These are phyloP conservation scores for Drosophila birchii DNA, from an alignment of 2,888 invertebrate genomes.

Conservation along the genomic window DNA sequence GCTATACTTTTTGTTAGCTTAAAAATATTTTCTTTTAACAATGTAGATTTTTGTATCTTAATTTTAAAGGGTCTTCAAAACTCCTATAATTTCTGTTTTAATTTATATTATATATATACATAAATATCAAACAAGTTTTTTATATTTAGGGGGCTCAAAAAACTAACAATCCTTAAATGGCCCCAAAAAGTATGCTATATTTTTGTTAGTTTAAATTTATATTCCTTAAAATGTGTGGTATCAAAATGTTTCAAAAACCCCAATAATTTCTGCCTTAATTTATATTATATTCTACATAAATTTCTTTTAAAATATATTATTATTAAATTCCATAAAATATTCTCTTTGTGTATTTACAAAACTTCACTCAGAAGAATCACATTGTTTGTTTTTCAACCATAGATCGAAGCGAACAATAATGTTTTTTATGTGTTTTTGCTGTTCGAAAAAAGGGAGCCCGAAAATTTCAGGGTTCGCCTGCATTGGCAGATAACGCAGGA, in stretches of 20 bases:
- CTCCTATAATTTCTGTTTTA: too few relatives aligned
- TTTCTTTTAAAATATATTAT: background rate
- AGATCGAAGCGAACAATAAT: slow-evolving; percentile 23
- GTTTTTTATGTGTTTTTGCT: slow-evolving; percentile 26
- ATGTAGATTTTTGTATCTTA: background rate
- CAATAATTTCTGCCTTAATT: too few relatives aligned
- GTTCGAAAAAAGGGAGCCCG: slow-evolving; percentile 5
- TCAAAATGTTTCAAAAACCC: background rate
- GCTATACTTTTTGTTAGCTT: background rate
- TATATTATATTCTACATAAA: background rate
- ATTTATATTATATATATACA: background rate
- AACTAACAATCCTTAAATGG: too few relatives aligned
- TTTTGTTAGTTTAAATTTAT: too few relatives aligned
- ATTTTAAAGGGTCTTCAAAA: background rate
- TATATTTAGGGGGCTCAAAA: too few relatives aligned
- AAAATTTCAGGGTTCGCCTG: slow-evolving; percentile 42
- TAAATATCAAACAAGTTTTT: too few relatives aligned
- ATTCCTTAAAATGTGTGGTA: too few relatives aligned
- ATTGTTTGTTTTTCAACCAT: slow-evolving; percentile 58
- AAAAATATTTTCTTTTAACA: background rate
- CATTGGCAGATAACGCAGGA: slow-evolving; percentile 33
- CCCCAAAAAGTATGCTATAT: too few relatives aligned
- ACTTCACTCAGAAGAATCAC: slow-evolving; percentile 51
- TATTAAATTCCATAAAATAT: background rate
- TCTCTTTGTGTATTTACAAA: slow-evolving; percentile 18